phyloP scores from a whole-genome alignment of 1,140 invertebrate genomes.

The Zeugodacus cucurbitae region DNA sequence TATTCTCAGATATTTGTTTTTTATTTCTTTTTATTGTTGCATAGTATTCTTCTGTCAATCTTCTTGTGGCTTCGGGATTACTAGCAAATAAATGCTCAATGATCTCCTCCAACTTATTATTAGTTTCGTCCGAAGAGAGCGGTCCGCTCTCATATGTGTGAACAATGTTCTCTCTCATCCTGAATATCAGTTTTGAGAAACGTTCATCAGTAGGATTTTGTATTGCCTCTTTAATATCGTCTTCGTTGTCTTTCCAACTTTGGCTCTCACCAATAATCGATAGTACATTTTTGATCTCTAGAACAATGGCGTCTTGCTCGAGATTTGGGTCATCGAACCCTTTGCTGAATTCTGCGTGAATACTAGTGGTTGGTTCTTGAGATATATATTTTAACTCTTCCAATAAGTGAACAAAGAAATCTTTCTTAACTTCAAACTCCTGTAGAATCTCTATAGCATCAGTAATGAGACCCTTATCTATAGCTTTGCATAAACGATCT shows the following conservation, averaged over 20 bases:
- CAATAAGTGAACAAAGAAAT: not conserved
- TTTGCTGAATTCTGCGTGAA: not conserved
- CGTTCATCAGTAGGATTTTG: constrained; percentile 1
- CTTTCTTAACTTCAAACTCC: constrained; percentile 40
- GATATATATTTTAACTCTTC: not conserved
- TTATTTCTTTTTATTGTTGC: not conserved
- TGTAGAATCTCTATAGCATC: constrained; percentile 45
- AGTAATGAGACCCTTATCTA: constrained; percentile 36
- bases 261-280: not conserved
- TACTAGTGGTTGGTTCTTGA: not conserved
- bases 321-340: not conserved
- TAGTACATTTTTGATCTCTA: not conserved
- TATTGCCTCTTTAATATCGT: constrained; percentile 18
- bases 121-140: constrained; percentile 40
- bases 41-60: constrained; percentile 48
- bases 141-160: constrained; percentile 57
- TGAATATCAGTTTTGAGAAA: constrained; percentile 52
- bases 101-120: constrained; percentile 49
- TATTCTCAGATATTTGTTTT: not conserved
- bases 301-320: not conserved
- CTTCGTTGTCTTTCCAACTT: not conserved
- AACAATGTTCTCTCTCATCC: constrained; percentile 58
- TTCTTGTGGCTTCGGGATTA: constrained; percentile 47
- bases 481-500: not conserved
- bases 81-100: constrained; percentile 49